Evolutionary conservation across 2,888 invertebrate species (phyloP).

Genomic region (Synergus laeviventris): DNA sequence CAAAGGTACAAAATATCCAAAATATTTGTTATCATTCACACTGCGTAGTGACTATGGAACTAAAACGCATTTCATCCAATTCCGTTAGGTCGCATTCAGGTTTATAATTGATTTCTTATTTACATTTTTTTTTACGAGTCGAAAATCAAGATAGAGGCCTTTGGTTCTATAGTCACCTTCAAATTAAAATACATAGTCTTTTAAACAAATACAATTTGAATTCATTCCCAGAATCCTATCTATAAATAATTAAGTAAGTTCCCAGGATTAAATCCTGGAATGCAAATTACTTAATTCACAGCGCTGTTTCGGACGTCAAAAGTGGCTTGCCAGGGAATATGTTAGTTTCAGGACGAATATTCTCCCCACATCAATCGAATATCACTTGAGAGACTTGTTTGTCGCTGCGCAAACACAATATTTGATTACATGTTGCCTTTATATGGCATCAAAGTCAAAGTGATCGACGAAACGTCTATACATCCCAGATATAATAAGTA

Average conservation of each 20-base stretch:
- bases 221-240: not conserved
- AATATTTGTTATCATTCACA: not conserved
- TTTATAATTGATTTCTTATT: no score
- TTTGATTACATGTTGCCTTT: conserved; percentile 33
- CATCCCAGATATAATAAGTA: not conserved
- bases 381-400: conserved; percentile 13
- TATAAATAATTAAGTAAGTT: conserved; percentile 3
- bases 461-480: conserved; percentile 8
- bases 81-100: no score
- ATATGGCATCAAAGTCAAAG: conserved; percentile 4
- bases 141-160: no score
- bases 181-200: not conserved
- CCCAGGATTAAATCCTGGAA: not conserved
- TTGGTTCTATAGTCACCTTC: not conserved
- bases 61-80: no score
- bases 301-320: conserved; percentile 27
- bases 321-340: conserved; percentile 21
- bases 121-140: no score
- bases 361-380: not conserved
- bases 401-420: not conserved
- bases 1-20: not conserved
- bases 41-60: not conserved
- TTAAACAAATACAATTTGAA: not conserved
- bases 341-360: not conserved
- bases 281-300: conserved; percentile 28